A percentile compares a stretch with the other conserved stretches of the same genome.
These are phyloP conservation scores for Leucoptera coffeella DNA, from an alignment of 2,888 invertebrate species.

Conservation along the genomic window DNA sequence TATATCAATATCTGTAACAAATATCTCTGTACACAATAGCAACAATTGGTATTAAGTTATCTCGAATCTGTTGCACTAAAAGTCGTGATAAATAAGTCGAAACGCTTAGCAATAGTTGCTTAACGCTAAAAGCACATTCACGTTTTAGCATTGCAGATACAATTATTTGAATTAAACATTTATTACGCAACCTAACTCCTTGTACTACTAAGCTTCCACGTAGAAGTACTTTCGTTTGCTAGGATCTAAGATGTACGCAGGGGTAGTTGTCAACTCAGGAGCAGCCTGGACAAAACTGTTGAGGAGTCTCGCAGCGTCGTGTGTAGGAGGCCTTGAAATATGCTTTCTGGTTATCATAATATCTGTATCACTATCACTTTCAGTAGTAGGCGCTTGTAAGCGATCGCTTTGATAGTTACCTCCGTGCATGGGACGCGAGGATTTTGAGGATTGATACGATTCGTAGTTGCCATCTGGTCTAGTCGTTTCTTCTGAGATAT, in stretches of 20 bases:
- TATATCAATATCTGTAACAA: no score
- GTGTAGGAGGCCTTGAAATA: conserved; percentile 13
- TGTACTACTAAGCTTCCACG: conserved; percentile 27
- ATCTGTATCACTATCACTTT: conserved; percentile 9
- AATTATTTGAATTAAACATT: no score
- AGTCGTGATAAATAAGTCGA: no score
- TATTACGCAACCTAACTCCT: no score
- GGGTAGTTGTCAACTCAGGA: conserved; percentile 28
- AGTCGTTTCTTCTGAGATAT: background rate
- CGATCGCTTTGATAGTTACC: conserved; percentile 36
- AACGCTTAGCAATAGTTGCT: no score
- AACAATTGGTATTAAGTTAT: no score
- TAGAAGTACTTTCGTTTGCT: conserved; percentile 48
- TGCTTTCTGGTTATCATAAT: conserved; percentile 8
- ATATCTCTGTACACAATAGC: no score
- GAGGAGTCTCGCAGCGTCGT: conserved; percentile 22
- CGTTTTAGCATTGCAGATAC: no score
- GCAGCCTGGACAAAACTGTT: conserved; percentile 31
- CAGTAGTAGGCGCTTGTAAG: conserved; percentile 11
- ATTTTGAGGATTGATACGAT: conserved; percentile 10
- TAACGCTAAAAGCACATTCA: no score
- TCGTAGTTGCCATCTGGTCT: background rate
- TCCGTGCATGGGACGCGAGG: conserved; percentile 22
- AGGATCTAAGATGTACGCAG: conserved; percentile 36
- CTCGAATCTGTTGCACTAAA: no score